Conservation (phyloP, 53 echinoderm and acorn worm species). For the Patiria pectinifera region DNA sequence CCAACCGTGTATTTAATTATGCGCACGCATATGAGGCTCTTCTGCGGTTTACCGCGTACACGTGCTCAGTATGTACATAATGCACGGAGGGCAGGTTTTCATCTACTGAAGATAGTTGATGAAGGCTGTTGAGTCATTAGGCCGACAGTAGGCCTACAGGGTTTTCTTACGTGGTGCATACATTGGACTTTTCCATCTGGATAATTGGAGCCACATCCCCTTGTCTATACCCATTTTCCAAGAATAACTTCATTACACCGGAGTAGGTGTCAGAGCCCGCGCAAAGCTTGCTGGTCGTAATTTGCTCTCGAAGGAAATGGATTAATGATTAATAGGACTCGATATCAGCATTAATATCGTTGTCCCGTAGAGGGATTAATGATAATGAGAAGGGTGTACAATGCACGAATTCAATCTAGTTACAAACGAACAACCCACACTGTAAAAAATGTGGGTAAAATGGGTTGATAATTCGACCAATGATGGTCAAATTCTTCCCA, state of each 20-base stretch:
- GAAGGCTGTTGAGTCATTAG: slow-evolving; percentile 32
- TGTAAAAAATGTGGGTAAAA: too few species aligned
- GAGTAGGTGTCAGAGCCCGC: neutral
- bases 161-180: neutral
- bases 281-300: neutral
- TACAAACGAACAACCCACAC: neutral
- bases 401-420: neutral
- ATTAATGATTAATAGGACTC: slow-evolving; percentile 22
- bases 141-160: too few species aligned
- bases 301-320: neutral
- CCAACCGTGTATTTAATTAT: neutral
- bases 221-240: slow-evolving; percentile 14
- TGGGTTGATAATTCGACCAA: too few species aligned
- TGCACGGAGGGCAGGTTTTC: neutral
- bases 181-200: neutral
- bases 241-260: neutral
- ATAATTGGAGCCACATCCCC: slow-evolving; percentile 6
- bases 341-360: slow-evolving; percentile 26
- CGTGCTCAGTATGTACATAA: neutral
- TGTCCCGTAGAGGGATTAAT: neutral
- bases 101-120: slow-evolving; percentile 47
- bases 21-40: neutral
- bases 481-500: too few species aligned
- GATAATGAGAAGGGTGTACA: neutral
- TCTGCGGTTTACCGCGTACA: neutral